These are phyloP conservation scores for Bombus confusus DNA, from an alignment of 1,140 invertebrate species.

Conservation along the genomic window DNA sequence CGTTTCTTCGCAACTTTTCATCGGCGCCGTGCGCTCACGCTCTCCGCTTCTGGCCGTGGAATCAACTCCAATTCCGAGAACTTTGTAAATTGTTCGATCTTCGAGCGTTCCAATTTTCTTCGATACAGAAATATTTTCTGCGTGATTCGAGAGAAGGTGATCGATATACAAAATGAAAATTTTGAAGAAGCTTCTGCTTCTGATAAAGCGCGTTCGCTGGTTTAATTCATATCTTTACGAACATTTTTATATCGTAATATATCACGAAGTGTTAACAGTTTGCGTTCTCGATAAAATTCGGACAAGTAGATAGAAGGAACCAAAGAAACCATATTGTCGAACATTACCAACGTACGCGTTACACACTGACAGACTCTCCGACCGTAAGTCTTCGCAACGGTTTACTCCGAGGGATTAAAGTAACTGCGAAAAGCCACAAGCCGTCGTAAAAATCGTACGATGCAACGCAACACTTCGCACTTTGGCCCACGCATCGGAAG, in stretches of 20 bases:
- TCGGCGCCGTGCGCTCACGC: background rate
- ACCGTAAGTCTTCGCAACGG: too few species aligned
- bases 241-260: too few species aligned
- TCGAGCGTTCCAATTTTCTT: background rate
- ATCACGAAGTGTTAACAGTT: too few species aligned
- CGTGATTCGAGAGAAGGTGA: background rate
- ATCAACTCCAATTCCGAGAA: background rate
- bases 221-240: too few species aligned
- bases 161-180: background rate
- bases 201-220: too few species aligned
- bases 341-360: too few species aligned
- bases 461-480: background rate
- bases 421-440: background rate
- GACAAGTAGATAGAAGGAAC: too few species aligned
- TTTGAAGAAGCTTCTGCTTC: too few species aligned
- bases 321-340: too few species aligned
- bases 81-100: background rate
- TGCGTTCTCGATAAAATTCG: background rate
- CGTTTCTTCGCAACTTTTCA: conserved; percentile 28
- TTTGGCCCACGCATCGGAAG: background rate
- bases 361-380: too few species aligned
- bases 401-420: background rate
- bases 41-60: background rate
- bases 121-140: background rate
- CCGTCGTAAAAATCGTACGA: background rate